phyloP scores from a whole-genome alignment of 2,797 vertebrate species.

The Myotis pilosus region DNA sequence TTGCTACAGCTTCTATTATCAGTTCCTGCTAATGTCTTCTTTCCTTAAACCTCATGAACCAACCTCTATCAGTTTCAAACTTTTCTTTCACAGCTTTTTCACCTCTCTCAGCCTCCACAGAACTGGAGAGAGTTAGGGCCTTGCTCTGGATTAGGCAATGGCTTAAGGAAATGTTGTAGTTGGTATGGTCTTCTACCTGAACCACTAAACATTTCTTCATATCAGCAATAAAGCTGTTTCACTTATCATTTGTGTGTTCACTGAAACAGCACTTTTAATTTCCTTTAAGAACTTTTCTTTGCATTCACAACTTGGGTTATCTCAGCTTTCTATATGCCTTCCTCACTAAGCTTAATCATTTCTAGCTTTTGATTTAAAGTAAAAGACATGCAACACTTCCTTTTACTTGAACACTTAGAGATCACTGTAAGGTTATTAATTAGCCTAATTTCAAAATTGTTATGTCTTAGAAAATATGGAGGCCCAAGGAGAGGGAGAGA shows the following conservation, averaged over 20 bases:
- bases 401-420: background rate
- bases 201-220: background rate
- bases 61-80: background rate
- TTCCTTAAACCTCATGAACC: background rate
- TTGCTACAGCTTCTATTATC: background rate
- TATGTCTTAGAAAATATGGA: background rate
- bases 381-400: background rate
- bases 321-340: background rate
- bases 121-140: background rate
- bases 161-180: background rate
- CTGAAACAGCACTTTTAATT: background rate
- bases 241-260: background rate
- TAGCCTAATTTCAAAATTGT: background rate
- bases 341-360: background rate
- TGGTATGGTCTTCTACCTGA: background rate
- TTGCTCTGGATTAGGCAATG: background rate
- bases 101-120: background rate
- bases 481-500: background rate
- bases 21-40: background rate
- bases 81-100: background rate
- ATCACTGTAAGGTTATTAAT: background rate
- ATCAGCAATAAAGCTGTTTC: background rate
- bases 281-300: background rate
- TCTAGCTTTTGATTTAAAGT: background rate
- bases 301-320: background rate